These are phyloP conservation scores for Miichthys miiuy DNA, from an alignment of 2,797 vertebrate genomes.

Conservation along the genomic window DNA sequence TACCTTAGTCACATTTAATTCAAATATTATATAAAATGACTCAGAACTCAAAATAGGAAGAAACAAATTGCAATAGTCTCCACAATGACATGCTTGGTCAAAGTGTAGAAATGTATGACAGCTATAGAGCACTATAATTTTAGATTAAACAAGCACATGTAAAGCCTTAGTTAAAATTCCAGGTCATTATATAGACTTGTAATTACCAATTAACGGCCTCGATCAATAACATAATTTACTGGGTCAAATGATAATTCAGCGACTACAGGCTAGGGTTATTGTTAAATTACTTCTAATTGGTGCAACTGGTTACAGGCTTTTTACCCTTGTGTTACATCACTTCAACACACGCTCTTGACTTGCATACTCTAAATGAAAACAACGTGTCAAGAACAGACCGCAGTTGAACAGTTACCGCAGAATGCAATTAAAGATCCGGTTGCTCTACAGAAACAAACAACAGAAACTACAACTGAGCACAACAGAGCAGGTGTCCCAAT, in stretches of 20 bases:
- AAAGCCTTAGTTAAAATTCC: neutral
- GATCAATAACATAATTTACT: neutral
- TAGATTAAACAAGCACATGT: neutral
- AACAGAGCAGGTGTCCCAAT: neutral
- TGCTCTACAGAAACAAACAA: slow-evolving; percentile 8
- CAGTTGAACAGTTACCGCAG: neutral
- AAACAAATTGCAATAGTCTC: neutral
- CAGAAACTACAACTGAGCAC: neutral
- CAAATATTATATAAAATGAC: neutral
- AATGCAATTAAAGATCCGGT: slow-evolving; percentile 31
- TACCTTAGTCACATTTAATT: neutral
- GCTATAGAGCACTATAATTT: neutral
- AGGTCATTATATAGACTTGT: neutral
- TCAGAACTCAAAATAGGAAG: neutral
- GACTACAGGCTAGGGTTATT: slow-evolving; percentile 7
- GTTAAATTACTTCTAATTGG: slow-evolving; percentile 35
- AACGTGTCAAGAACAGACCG: neutral
- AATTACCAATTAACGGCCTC: neutral
- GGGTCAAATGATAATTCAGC: slow-evolving; percentile 6
- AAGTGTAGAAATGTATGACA: neutral
- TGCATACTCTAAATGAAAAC: slow-evolving; percentile 15
- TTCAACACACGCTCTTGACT: slow-evolving; percentile 40
- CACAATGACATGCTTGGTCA: neutral
- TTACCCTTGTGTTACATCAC: slow-evolving; percentile 37
- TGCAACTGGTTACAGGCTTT: slow-evolving; percentile 21